A percentile compares a stretch with the other conserved stretches of the same genome.
Conservation (phyloP, 1,140 invertebrate species). For the Eriocheir sinensis region DNA sequence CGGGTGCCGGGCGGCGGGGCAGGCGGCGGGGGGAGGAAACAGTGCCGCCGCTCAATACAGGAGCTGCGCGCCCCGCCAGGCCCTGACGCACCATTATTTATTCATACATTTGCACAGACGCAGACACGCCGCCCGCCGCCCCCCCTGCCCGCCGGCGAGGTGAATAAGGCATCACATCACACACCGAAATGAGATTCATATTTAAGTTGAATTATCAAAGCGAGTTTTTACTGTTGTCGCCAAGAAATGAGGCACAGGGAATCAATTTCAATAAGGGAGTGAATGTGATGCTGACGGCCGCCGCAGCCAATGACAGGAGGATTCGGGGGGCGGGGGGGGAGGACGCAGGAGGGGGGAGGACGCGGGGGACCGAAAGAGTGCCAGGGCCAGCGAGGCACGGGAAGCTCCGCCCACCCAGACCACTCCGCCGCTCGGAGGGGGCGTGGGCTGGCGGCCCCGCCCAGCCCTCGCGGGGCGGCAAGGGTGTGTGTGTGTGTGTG, state of each 20-base stretch:
- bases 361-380: background rate
- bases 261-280: conserved; percentile 26
- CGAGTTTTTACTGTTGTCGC: conserved; percentile 30
- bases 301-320: background rate
- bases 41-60: conserved; percentile 23
- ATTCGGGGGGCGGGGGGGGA: background rate
- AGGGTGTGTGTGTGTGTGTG: conserved; percentile 44
- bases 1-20: background rate
- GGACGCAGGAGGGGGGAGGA: no score
- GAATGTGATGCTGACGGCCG: background rate
- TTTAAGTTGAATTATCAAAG: background rate
- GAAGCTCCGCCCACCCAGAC: conserved; percentile 19
- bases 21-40: background rate
- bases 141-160: background rate
- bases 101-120: conserved; percentile 50
- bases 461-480: background rate
- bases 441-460: conserved; percentile 30
- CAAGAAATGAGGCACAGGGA: conserved; percentile 2
- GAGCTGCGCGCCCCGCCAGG: background rate
- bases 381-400: conserved; percentile 4
- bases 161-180: conserved; percentile 35
- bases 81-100: conserved; percentile 37
- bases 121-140: background rate
- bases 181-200: background rate
- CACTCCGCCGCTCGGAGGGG: background rate